Evolutionary conservation across 2,113 vertebrate species (phyloP).

Genomic region (Microcebus murinus): DNA sequence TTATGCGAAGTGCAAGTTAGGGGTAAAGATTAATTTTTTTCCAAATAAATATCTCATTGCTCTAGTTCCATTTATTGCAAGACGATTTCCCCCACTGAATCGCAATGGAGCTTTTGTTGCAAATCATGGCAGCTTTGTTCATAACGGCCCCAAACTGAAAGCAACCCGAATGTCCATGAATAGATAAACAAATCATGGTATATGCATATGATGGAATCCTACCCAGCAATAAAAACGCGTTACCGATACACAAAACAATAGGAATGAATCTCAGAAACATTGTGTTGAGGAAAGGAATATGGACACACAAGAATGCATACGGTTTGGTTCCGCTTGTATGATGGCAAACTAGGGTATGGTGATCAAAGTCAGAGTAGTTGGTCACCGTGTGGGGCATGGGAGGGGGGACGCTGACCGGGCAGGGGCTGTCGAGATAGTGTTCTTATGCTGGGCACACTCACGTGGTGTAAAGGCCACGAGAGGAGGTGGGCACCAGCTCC

Average conservation of each 20-base stretch:
- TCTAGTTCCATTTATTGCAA: not conserved
- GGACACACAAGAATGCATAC: not conserved
- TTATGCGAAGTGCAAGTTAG: not conserved
- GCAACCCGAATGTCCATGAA: not conserved
- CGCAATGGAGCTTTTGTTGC: not conserved
- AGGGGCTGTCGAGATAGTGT: not conserved
- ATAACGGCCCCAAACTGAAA: not conserved
- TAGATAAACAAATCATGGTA: not conserved
- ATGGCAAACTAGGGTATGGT: not conserved
- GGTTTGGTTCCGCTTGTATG: not conserved
- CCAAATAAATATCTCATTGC: not conserved
- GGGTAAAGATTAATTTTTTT: not conserved
- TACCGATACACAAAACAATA: not conserved
- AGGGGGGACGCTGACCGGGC: not conserved
- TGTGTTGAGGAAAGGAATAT: not conserved
- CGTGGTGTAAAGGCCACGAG: not conserved
- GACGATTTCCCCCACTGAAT: not conserved
- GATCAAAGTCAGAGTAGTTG: not conserved
- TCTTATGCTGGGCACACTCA: no score
- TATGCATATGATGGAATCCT: not conserved
- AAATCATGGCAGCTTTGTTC: not conserved
- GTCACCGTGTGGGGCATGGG: rapidly evolving
- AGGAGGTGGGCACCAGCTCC: no score
- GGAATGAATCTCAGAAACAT: not conserved
- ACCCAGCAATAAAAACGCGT: not conserved